Percentiles rank a stretch among this genome's conserved stretches.
Evolutionary conservation across 2,888 invertebrate species (phyloP).

Genomic region (Venusia cambrica): DNA sequence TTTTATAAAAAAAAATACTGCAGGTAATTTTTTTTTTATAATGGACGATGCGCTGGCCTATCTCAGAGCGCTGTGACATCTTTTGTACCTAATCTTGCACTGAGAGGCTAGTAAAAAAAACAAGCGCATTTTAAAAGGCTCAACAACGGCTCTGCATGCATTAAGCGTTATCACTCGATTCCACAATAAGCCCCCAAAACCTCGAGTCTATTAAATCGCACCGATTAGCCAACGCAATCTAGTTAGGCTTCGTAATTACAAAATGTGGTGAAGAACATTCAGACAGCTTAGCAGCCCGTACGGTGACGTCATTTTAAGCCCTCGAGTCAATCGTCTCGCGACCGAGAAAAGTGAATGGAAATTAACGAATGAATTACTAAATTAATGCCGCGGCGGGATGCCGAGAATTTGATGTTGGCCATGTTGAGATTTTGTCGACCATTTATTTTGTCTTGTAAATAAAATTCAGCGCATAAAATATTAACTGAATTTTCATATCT

Average conservation of each 20-base stretch:
- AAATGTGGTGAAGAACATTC: conserved; percentile 60
- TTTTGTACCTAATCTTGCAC: no score
- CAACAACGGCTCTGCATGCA: no score
- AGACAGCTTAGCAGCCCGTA: conserved; percentile 43
- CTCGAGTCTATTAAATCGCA: conserved; percentile 41
- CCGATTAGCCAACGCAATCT: conserved; percentile 57
- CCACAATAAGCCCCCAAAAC: conserved; percentile 26
- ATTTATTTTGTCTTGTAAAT: no score
- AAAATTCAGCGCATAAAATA: no score
- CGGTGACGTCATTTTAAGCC: conserved; percentile 55
- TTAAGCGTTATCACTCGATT: no score
- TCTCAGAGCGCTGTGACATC: conserved; percentile 2
- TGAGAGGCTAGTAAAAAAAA: no score
- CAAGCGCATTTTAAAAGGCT: no score
- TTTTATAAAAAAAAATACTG: no score
- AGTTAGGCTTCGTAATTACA: conserved; percentile 63
- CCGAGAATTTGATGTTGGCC: conserved; percentile 47
- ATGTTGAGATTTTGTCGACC: conserved; percentile 39
- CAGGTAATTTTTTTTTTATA: no score
- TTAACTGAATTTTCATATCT: no score
- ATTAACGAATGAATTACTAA: conserved; percentile 63
- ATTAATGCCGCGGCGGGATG: conserved; percentile 47
- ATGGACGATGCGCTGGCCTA: conserved; percentile 11
- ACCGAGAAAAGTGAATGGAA: conserved; percentile 52
- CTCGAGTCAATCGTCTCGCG: conserved; percentile 29